phyloP scores from a whole-genome alignment of 2,113 vertebrate species.

The Garra rufa region DNA sequence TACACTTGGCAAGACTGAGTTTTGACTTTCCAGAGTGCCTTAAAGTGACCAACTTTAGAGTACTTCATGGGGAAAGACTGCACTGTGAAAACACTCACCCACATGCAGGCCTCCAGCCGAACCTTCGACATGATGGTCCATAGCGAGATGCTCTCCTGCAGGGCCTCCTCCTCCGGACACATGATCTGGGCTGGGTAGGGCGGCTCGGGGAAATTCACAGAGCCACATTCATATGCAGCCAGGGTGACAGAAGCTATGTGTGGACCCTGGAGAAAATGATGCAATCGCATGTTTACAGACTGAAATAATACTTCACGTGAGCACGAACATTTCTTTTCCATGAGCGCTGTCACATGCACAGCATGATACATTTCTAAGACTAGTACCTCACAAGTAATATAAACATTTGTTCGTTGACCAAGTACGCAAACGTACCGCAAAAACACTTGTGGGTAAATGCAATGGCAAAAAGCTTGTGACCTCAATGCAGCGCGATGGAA shows the following conservation, averaged over 20 bases:
- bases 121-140: conserved; percentile 99
- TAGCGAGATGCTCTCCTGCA: conserved; percentile 83
- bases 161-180: conserved; percentile 82
- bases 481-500: neutral
- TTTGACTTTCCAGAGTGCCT: neutral
- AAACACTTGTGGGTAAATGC: neutral
- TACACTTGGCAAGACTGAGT: neutral
- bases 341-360: neutral
- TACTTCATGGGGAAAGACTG: neutral
- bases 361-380: conserved; percentile 20
- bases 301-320: neutral
- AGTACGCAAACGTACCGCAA: neutral
- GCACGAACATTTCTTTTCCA: neutral
- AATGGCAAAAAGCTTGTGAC: neutral
- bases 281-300: neutral
- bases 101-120: conserved; percentile 98
- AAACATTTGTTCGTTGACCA: conserved; percentile 12
- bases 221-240: conserved; percentile 97
- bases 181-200: conserved; percentile 96
- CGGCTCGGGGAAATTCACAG: conserved; percentile 95
- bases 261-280: conserved; percentile 83
- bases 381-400: conserved; percentile 25
- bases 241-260: conserved; percentile 98
- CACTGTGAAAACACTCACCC: conserved; percentile 82
- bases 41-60: neutral